Evolutionary conservation across 1,140 invertebrate species (phyloP).

Genomic region (Trichogramma pretiosum): DNA sequence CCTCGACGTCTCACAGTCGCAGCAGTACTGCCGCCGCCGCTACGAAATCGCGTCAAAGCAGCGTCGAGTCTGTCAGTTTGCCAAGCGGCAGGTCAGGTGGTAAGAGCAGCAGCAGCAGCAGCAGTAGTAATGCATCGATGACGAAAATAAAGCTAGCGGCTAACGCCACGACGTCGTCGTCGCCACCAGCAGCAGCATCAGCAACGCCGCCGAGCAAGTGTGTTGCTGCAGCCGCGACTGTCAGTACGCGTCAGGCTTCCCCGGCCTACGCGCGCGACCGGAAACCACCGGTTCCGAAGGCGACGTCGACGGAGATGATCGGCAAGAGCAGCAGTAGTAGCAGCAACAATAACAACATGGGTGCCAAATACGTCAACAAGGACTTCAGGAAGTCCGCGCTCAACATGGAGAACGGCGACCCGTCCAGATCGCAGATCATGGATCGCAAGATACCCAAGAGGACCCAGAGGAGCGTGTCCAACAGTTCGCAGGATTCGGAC

Average conservation of each 20-base stretch:
- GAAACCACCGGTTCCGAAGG: too few relatives aligned
- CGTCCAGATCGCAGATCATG: slow-evolving; percentile 29
- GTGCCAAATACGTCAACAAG: slow-evolving; percentile 51
- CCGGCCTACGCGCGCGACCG: too few relatives aligned
- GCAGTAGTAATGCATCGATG: slow-evolving; percentile 26
- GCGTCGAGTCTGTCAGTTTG: slow-evolving; percentile 35
- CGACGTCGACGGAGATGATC: too few relatives aligned
- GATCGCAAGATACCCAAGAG: slow-evolving; percentile 29
- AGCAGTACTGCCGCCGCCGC: slow-evolving; percentile 28
- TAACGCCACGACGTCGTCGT: slow-evolving; percentile 26
- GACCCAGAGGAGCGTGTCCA: slow-evolving; percentile 30
- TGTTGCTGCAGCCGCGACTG: too few relatives aligned
- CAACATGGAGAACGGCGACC: slow-evolving; percentile 54
- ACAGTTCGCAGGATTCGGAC: slow-evolving; percentile 35
- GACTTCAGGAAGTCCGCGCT: slow-evolving; percentile 67
- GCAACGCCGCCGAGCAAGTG: slow-evolving; percentile 19
- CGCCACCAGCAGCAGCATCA: slow-evolving; percentile 25
- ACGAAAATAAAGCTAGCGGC: too few relatives aligned
- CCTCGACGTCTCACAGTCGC: slow-evolving; percentile 15
- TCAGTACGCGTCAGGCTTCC: too few relatives aligned
- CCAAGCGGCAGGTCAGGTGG: slow-evolving; percentile 23
- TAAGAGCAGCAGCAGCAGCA: background rate
- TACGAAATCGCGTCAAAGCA: slow-evolving; percentile 29
- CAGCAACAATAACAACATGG: background rate
- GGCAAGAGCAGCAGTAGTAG: too few relatives aligned